Evolutionary conservation across 92 coral and sea anemone genomes (phyloP).

Genomic region (Blastomussa wellsi): DNA sequence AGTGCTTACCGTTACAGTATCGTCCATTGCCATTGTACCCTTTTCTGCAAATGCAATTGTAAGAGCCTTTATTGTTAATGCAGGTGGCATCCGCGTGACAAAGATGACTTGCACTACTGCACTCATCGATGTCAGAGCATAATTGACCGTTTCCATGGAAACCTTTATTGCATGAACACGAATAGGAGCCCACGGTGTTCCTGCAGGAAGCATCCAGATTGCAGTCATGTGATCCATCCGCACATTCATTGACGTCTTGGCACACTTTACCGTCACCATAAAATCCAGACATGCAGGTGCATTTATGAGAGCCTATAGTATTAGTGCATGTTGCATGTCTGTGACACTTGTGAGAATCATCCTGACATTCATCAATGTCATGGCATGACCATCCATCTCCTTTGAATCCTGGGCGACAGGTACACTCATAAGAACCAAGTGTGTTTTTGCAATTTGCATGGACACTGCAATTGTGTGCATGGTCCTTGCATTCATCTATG

Average conservation of each 20-base stretch:
- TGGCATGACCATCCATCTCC: slow-evolving; percentile 8
- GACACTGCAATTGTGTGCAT: slow-evolving; percentile 3
- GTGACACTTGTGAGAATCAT: slow-evolving; percentile 1
- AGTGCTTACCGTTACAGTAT: slow-evolving; percentile 20
- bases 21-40: slow-evolving; percentile 30
- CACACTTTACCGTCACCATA: not conserved
- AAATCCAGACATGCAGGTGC: slow-evolving; percentile 6
- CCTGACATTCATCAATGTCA: slow-evolving; percentile 36
- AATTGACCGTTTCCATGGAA: not conserved
- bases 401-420: not conserved
- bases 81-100: slow-evolving; percentile 23
- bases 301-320: slow-evolving; percentile 8
- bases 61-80: slow-evolving; percentile 2
- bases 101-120: not conserved
- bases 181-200: not conserved
- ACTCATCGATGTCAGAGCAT: slow-evolving; percentile 29
- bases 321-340: slow-evolving; percentile 15
- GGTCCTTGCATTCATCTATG: slow-evolving; percentile 1
- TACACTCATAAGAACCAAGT: slow-evolving; percentile 1
- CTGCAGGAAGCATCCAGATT: not conserved
- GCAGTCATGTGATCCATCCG: not conserved
- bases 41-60: slow-evolving; percentile 20
- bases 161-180: not conserved
- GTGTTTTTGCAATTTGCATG: slow-evolving; percentile 12
- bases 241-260: not conserved